Evolutionary conservation across 2,888 invertebrate genomes (phyloP).

Genomic region (Thumatha senex): DNA sequence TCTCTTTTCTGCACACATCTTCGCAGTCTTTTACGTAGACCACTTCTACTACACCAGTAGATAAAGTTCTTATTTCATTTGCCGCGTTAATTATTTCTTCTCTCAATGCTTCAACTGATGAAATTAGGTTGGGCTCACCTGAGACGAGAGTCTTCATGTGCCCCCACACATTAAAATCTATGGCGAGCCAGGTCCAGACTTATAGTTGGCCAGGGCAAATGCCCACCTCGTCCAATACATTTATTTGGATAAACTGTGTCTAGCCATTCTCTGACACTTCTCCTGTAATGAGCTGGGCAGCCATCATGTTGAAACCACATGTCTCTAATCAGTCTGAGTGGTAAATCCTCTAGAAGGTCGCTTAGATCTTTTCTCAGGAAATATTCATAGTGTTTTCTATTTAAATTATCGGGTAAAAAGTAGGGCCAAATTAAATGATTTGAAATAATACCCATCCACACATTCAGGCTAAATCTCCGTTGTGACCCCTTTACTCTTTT

Average conservation of each 20-base stretch:
- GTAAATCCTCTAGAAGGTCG: neutral
- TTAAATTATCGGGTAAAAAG: neutral
- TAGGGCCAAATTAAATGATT: neutral
- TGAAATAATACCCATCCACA: neutral
- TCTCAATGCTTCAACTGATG: neutral
- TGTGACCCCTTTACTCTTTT: constrained; percentile 34
- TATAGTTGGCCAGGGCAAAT: constrained; percentile 32
- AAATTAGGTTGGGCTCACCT: constrained; percentile 3
- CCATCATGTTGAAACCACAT: neutral
- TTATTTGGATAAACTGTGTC: constrained; percentile 21
- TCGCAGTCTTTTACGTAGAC: too few species aligned
- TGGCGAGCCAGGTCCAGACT: constrained; percentile 22
- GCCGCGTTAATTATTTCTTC: constrained; percentile 2
- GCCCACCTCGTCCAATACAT: constrained; percentile 27
- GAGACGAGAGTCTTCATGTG: constrained; percentile 7
- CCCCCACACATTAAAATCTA: constrained; percentile 34
- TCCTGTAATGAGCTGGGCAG: neutral
- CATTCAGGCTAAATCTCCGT: constrained; percentile 3
- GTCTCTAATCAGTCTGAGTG: neutral
- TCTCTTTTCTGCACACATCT: too few species aligned
- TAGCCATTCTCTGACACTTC: constrained; percentile 4
- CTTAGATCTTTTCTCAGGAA: neutral
- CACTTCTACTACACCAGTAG: too few species aligned
- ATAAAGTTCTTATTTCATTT: constrained; percentile 5
- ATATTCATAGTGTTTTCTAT: neutral